Base-by-base conservation (phyloP, 2,113 vertebrate genomes). In the Rhineura floridana region DNA sequence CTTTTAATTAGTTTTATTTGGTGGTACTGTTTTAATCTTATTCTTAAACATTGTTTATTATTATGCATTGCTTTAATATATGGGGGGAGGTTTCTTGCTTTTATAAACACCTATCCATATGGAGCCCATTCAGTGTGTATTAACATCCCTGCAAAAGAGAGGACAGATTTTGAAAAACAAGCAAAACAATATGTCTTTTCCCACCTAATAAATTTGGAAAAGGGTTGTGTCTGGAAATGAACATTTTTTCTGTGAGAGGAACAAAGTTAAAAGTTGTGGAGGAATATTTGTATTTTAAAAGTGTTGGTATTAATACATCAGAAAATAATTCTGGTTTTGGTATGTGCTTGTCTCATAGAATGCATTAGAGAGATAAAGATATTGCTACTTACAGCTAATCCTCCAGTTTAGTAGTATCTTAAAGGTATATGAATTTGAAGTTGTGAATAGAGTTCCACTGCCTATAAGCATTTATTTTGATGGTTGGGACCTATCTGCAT, bases 61-160 rank as follows among this genome's bases (percentile, higher is more conserved):
- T n/a, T n/a, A n/a, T n/a, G n/a, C n/a, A n/a, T n/a, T n/a, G n/a
- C n/a, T n/a, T n/a, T n/a, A n/a, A n/a, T n/a, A n/a, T n/a, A 85
- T 91, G 91, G 63, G 30, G 63, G 91, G 88, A 94, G 92, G n/a
- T 86, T 91, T 86, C 87, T 90, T 91, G 90, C 89, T 93, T 95
- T 93, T 92, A 91, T 90, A 88, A 90, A 55, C 85, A 90, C 93
- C 79, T 81, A 82, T 73, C 80, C 73, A 67, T 78, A 88, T 94
- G 87, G 67, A 87, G 89, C 84, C 91, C 91, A 75, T 92, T 93
- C 84, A 87, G 83, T 48, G 77, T 30, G 81, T 42, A 76, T 79
- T 91, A 2, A 0, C n/a, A 81, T 95, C 89, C 89, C 91, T 87
- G 84, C 91, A 92, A 84, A 30, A 48, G 84, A 92, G 90, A 90